Percentiles rank a stretch among this genome's conserved stretches.
phyloP scores from a whole-genome alignment of 1,140 invertebrate genomes.

The Nymphalis io region DNA sequence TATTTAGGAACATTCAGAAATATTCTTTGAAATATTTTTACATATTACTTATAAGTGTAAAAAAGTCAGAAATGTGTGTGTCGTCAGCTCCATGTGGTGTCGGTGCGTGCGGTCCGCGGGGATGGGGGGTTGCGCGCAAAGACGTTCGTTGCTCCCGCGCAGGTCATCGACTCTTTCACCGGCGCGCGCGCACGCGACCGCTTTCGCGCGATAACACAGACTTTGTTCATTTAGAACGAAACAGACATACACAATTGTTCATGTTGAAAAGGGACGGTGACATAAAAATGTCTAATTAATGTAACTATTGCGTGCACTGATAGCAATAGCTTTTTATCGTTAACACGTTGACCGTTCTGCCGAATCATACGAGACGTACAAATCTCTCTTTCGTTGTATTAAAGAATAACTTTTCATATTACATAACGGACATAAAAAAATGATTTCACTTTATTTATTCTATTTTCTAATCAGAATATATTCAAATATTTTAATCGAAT shows the following conservation, averaged over 20 bases:
- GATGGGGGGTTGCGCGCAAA: conserved; percentile 63
- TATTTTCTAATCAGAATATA: conserved; percentile 6
- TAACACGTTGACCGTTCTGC: conserved; percentile 25
- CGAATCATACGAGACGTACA: conserved; percentile 20
- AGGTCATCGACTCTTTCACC: conserved; percentile 76
- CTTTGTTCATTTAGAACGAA: conserved; percentile 55
- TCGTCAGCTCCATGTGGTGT: conserved; percentile 45
- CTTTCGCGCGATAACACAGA: conserved; percentile 71
- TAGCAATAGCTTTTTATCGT: conserved; percentile 44
- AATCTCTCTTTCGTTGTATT: conserved; percentile 26
- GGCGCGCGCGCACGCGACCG: conserved; percentile 67
- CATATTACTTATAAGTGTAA: no score
- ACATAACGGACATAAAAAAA: background rate
- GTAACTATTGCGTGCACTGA: conserved; percentile 50
- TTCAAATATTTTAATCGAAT: background rate
- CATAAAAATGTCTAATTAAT: conserved; percentile 60
- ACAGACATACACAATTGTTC: conserved; percentile 32
- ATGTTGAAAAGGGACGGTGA: conserved; percentile 38
- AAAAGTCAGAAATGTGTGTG: background rate
- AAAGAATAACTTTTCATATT: conserved; percentile 11
- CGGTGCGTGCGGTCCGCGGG: conserved; percentile 41
- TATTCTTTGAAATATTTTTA: no score
- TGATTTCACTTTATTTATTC: conserved; percentile 1
- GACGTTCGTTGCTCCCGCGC: conserved; percentile 78
- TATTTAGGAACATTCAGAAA: no score